Evolutionary conservation across 2,888 invertebrate species (phyloP), one percentile per base, ranked within the genome.

Genomic region (Cerastoderma edule): DNA sequence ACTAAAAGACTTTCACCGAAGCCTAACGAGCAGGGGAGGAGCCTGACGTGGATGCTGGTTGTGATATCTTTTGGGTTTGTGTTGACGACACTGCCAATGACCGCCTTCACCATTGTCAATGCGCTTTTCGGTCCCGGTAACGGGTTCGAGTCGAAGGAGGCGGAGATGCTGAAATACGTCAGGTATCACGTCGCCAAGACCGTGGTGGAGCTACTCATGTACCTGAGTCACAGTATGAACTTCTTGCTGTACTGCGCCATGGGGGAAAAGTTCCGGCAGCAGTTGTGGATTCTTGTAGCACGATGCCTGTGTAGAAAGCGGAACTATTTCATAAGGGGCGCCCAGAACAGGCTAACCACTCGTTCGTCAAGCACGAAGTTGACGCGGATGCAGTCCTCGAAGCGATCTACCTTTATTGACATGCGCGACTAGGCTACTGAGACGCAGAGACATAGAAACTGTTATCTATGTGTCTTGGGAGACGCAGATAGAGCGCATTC

Each of bases 21-120:
- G n/a, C 39, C 35, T 24, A 83, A 77, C 30, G 87, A 89, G 57
- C 80, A 80, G 27, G 82, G 85, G 60, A 81, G 83, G 24, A 88
- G 89, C 53, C 83, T 92, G 32, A 91, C 91, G 5, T 80, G 89
- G 39, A 91, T 92, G 91, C 74, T 92, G 16, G 78, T 92, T 4
- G 88, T 89, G 1, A 89, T 92, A 24, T 90, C 91, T 1, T 91
- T 90, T 75, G 87, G 89, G 27, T 91, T 92, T 68, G 80, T 92
- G 22, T 66, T 91, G 28, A 90, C 91, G 27, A 91, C 92, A 0
- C 72, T 91, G 48, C 92, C 92, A 6, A 89, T 89, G 86, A 90
- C 88, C 75, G 76, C 89, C 2, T 79, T 81, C 27, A 82, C 87
- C 30, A 89, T 90, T n/a, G 75, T 87, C 0, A 75, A 81, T 1